A percentile compares a stretch with the other conserved stretches of the same genome.
These are phyloP conservation scores for Eulimnadia texana DNA, from an alignment of 1,140 invertebrate genomes.

Conservation along the genomic window DNA sequence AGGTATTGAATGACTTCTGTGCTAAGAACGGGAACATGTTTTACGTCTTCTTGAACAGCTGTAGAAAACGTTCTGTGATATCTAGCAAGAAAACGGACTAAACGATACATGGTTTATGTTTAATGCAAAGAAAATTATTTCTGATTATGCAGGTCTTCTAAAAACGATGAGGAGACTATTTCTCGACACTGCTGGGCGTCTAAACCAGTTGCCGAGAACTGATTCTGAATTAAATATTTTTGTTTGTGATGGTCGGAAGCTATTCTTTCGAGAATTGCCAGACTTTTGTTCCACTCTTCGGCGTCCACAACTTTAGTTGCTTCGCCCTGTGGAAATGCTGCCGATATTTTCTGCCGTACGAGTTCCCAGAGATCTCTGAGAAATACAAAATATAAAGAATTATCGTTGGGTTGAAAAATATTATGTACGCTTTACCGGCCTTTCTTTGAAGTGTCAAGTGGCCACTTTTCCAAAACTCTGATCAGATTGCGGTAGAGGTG, in stretches of 20 bases:
- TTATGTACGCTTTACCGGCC: not conserved
- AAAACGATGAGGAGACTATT: conserved; percentile 50
- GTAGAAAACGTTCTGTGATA: not conserved
- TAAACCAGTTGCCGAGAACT: conserved; percentile 50
- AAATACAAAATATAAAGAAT: conserved; percentile 28
- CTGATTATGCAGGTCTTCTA: conserved; percentile 43
- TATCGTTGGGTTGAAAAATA: not conserved
- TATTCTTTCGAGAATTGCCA: conserved; percentile 51
- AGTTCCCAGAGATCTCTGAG: conserved; percentile 59
- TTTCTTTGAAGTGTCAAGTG: conserved; percentile 1
- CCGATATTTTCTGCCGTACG: conserved; percentile 50
- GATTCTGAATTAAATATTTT: conserved; percentile 37
- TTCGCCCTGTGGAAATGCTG: conserved; percentile 44
- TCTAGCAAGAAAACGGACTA: not conserved
- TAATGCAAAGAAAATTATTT: conserved; percentile 28
- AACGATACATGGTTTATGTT: not conserved
- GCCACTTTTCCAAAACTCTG: conserved; percentile 8
- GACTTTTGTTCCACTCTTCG: conserved; percentile 45
- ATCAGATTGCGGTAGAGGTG: conserved; percentile 2
- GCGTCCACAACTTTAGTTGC: conserved; percentile 33
- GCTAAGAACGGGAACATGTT: conserved; percentile 54
- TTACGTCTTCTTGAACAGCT: conserved; percentile 6
- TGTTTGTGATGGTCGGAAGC: conserved; percentile 50
- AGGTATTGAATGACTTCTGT: conserved; percentile 52
- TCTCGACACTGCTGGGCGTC: conserved; percentile 50